These are phyloP conservation scores for Orchesella flavescens DNA, from an alignment of 2,888 invertebrate genomes.

Conservation along the genomic window DNA sequence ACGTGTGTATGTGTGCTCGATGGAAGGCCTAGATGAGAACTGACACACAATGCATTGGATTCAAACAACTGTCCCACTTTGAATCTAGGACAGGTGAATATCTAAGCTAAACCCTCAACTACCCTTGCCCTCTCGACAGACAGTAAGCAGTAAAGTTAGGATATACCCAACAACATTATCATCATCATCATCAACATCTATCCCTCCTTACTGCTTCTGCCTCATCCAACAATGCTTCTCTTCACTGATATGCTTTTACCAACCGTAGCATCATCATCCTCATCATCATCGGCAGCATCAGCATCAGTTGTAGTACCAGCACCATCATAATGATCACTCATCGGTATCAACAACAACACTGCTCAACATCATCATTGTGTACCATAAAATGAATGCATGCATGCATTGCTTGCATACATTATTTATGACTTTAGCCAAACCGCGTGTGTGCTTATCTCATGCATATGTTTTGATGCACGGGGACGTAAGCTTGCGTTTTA, in stretches of 20 bases:
- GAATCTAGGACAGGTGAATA: slow-evolving; percentile 71
- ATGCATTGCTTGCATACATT: slow-evolving; percentile 12
- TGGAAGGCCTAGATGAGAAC: slow-evolving; percentile 71
- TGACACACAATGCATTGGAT: slow-evolving; percentile 72
- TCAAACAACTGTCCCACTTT: slow-evolving; percentile 71
- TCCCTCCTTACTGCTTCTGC: slow-evolving; percentile 28
- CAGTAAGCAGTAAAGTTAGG: slow-evolving; percentile 59
- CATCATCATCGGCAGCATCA: too few species aligned
- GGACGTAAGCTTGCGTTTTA: too few species aligned
- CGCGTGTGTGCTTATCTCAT: not conserved
- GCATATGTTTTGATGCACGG: too few species aligned
- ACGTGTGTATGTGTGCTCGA: slow-evolving; percentile 69
- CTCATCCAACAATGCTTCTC: slow-evolving; percentile 52
- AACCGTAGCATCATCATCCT: slow-evolving; percentile 10
- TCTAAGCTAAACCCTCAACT: slow-evolving; percentile 70
- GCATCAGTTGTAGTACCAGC: slow-evolving; percentile 26
- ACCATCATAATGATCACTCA: slow-evolving; percentile 47
- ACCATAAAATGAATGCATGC: slow-evolving; percentile 21
- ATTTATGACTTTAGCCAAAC: not conserved
- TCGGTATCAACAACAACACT: slow-evolving; percentile 49
- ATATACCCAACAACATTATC: slow-evolving; percentile 58
- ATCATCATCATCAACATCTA: slow-evolving; percentile 46
- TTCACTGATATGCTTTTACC: slow-evolving; percentile 48
- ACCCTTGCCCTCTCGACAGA: slow-evolving; percentile 66
- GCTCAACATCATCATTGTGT: slow-evolving; percentile 4